These are phyloP conservation scores for Scalopus aquaticus DNA, from an alignment of 2,113 vertebrate species.

Conservation along the genomic window DNA sequence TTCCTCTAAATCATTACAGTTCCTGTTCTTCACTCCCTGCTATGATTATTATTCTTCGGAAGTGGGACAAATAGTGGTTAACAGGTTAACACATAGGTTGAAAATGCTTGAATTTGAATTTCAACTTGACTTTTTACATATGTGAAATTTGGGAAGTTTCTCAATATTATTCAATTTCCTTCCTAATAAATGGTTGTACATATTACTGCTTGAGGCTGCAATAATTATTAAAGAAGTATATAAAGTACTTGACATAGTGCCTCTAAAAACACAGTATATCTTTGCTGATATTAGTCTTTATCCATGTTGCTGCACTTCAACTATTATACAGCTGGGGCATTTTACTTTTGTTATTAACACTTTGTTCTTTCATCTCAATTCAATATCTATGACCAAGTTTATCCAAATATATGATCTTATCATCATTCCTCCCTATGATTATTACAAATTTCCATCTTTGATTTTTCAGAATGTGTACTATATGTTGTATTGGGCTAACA, in stretches of 20 bases:
- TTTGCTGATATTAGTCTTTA: background rate
- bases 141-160: background rate
- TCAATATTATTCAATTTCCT: background rate
- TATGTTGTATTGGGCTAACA: background rate
- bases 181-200: background rate
- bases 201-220: background rate
- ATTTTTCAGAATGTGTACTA: background rate
- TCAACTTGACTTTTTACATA: background rate
- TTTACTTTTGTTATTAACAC: background rate
- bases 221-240: background rate
- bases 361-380: background rate
- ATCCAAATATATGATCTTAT: background rate
- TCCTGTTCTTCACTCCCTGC: background rate
- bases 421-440: background rate
- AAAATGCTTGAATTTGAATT: background rate
- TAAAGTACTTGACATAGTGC: background rate
- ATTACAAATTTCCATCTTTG: background rate
- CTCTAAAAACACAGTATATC: background rate
- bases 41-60: background rate
- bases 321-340: background rate
- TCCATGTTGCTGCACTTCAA: background rate
- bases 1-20: background rate
- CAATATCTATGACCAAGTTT: background rate
- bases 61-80: background rate
- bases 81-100: background rate